A percentile compares a stretch with the other conserved stretches of the same genome.
phyloP scores from a whole-genome alignment of 2,888 invertebrate genomes.

The Ariolimax columbianus region DNA sequence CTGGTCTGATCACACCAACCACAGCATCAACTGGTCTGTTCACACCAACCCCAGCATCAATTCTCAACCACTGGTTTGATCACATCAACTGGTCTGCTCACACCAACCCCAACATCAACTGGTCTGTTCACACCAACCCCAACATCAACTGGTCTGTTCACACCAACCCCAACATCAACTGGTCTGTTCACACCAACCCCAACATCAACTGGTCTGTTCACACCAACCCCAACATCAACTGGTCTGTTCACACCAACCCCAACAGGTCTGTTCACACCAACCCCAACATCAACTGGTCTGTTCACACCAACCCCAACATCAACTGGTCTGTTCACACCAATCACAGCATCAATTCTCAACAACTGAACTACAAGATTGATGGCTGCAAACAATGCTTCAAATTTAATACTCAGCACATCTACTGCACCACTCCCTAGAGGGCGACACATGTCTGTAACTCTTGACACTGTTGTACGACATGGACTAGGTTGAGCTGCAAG shows the following conservation, averaged over 20 bases:
- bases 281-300: conserved; percentile 59
- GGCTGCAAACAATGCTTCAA: conserved; percentile 58
- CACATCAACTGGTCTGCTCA: conserved; percentile 46
- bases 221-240: conserved; percentile 63
- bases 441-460: conserved; percentile 18
- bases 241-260: too few relatives aligned
- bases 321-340: conserved; percentile 59
- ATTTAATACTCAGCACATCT: conserved; percentile 62
- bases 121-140: too few relatives aligned
- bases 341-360: conserved; percentile 61
- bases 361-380: conserved; percentile 60
- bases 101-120: conserved; percentile 63
- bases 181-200: too few relatives aligned
- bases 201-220: conserved; percentile 47
- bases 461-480: background rate
- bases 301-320: conserved; percentile 58
- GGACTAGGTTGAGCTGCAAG: background rate
- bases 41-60: conserved; percentile 64
- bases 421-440: conserved; percentile 45
- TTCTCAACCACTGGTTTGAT: conserved; percentile 59
- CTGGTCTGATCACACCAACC: too few relatives aligned
- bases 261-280: conserved; percentile 59
- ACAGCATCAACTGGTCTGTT: conserved; percentile 35
- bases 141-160: conserved; percentile 47
- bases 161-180: conserved; percentile 63